A percentile compares a stretch with the other conserved stretches of the same genome.
Conservation (phyloP, 2,113 vertebrate genomes). For the Thamnaconus septentrionalis region DNA sequence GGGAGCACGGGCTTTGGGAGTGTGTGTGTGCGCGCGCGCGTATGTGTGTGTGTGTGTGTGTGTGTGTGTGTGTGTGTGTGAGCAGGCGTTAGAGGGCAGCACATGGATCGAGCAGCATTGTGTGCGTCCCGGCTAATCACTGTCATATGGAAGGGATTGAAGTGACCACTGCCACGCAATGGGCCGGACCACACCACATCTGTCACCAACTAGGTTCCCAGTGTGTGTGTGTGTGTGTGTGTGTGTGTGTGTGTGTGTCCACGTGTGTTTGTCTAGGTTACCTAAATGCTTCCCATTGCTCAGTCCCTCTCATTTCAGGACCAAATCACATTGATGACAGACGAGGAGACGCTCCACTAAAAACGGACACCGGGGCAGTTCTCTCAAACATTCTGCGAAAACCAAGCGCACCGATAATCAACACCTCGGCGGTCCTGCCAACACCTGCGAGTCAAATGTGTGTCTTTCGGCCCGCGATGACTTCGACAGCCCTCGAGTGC, state of each 20-base stretch:
- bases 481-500: too few species aligned
- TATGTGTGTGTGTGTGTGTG: constrained; percentile 22
- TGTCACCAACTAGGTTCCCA: constrained; percentile 34
- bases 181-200: constrained; percentile 55
- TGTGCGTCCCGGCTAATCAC: constrained; percentile 85
- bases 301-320: constrained; percentile 1
- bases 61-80: constrained; percentile 63
- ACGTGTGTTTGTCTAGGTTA: neutral
- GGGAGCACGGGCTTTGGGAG: constrained; percentile 47
- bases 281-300: neutral
- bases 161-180: constrained; percentile 77
- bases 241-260: neutral
- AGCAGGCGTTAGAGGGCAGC: constrained; percentile 82
- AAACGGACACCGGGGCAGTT: neutral
- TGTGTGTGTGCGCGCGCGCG: constrained; percentile 75
- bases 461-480: too few species aligned
- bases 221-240: neutral
- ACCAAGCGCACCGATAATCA: neutral
- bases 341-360: neutral
- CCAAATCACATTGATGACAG: constrained; percentile 1
- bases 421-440: neutral
- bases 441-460: too few species aligned
- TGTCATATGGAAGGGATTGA: constrained; percentile 96
- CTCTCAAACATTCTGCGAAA: neutral
- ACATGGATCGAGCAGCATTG: constrained; percentile 84